Conservation (phyloP, 2,797 vertebrate species). For the Pseudomugil tenellus region DNA sequence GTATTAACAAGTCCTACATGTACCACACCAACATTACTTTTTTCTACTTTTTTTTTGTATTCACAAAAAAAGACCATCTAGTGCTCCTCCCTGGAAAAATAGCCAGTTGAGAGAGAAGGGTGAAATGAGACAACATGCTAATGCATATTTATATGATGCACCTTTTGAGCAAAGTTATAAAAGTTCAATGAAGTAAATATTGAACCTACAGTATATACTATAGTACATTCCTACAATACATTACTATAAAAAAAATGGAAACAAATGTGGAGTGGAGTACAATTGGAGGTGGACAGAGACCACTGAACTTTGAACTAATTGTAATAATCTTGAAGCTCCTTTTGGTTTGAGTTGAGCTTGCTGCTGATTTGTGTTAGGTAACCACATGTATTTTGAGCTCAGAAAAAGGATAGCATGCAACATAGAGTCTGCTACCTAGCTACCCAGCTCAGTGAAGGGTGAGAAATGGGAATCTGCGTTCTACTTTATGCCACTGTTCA, state of each 20-base stretch:
- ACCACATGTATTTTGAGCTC: no score
- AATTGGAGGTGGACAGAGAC: not conserved
- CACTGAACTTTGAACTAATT: not conserved
- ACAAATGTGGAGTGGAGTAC: no score
- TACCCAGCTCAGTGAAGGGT: not conserved
- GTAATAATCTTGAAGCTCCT: not conserved
- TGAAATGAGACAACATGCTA: not conserved
- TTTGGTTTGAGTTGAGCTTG: not conserved
- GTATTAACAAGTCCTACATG: no score
- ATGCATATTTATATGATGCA: not conserved
- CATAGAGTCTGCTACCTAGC: not conserved
- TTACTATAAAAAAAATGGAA: not conserved
- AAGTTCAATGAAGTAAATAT: not conserved
- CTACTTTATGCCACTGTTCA: not conserved
- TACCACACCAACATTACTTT: not conserved
- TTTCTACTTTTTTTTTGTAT: no score
- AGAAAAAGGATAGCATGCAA: not conserved
- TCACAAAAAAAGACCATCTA: not conserved
- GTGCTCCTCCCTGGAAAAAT: not conserved
- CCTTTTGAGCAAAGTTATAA: not conserved
- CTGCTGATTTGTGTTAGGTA: not conserved
- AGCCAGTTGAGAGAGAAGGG: not conserved
- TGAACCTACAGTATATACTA: no score
- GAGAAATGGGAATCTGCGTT: not conserved
- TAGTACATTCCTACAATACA: no score